Evolutionary conservation across 2,797 vertebrate genomes (phyloP).

Genomic region (Morelia viridis): DNA sequence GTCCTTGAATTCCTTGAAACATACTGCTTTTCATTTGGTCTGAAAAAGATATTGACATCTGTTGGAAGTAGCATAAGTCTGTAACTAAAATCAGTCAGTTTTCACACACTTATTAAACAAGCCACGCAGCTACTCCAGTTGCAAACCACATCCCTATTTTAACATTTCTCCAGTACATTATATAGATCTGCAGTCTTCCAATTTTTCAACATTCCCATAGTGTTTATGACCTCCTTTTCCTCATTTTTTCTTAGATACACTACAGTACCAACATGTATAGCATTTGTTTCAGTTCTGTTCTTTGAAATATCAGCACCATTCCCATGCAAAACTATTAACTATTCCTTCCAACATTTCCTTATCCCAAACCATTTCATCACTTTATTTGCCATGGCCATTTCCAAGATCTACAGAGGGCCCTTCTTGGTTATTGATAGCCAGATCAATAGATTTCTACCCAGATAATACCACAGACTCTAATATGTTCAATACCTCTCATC

Average conservation of each 20-base stretch:
- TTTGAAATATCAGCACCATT: neutral
- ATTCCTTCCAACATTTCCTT: neutral
- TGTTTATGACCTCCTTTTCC: neutral
- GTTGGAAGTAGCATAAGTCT: constrained; percentile 32
- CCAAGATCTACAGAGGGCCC: neutral
- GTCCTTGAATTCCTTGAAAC: constrained; percentile 48
- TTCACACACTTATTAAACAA: neutral
- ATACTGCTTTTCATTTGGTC: constrained; percentile 57
- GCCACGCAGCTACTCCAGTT: neutral
- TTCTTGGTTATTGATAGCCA: neutral
- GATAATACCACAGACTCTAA: neutral
- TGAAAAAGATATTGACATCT: constrained; percentile 60
- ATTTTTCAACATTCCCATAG: neutral
- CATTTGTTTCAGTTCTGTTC: neutral
- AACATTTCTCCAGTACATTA: neutral
- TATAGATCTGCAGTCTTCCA: neutral
- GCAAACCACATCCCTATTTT: neutral
- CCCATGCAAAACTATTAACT: neutral
- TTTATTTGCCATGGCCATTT: neutral
- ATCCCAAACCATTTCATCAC: neutral
- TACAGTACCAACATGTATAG: neutral
- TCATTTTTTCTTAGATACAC: neutral
- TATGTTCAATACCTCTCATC: neutral
- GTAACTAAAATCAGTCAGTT: neutral
- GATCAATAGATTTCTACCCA: neutral